Evolutionary conservation across 2,888 invertebrate genomes (phyloP).

Genomic region (Ormyrus thymus): DNA sequence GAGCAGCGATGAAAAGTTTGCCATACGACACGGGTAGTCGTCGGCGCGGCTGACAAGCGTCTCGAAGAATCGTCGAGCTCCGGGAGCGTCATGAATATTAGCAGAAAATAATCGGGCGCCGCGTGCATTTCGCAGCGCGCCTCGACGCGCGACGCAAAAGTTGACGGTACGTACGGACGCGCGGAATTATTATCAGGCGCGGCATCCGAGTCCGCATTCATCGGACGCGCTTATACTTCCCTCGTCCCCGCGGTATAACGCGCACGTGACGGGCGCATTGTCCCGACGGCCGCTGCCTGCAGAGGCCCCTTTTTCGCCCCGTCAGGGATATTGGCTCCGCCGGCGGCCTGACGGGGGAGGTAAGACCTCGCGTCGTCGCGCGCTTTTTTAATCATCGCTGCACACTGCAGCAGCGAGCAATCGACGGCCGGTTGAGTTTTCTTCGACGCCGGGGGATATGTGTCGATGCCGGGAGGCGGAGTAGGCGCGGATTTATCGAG

Average conservation of each 20-base stretch:
- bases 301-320: not conserved
- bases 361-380: too few relatives aligned
- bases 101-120: too few relatives aligned
- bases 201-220: not conserved
- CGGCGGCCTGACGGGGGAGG: not conserved
- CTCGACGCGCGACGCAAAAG: slow-evolving; percentile 14
- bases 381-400: too few relatives aligned
- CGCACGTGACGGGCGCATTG: not conserved
- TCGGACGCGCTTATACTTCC: slow-evolving; percentile 3
- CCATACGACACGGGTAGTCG: too few relatives aligned
- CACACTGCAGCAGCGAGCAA: too few relatives aligned
- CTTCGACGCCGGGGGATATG: too few relatives aligned
- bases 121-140: not conserved
- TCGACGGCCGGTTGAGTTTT: too few relatives aligned
- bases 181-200: not conserved
- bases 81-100: too few relatives aligned
- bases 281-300: not conserved
- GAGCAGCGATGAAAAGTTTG: too few relatives aligned
- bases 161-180: not conserved
- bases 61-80: too few relatives aligned
- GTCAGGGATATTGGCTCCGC: slow-evolving; percentile 27
- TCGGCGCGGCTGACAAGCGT: too few relatives aligned
- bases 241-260: not conserved
- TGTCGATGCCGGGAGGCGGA: not conserved
- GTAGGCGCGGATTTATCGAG: not conserved